phyloP scores from a whole-genome alignment of 2,113 vertebrate genomes.

The Colistium nudipinnis region DNA sequence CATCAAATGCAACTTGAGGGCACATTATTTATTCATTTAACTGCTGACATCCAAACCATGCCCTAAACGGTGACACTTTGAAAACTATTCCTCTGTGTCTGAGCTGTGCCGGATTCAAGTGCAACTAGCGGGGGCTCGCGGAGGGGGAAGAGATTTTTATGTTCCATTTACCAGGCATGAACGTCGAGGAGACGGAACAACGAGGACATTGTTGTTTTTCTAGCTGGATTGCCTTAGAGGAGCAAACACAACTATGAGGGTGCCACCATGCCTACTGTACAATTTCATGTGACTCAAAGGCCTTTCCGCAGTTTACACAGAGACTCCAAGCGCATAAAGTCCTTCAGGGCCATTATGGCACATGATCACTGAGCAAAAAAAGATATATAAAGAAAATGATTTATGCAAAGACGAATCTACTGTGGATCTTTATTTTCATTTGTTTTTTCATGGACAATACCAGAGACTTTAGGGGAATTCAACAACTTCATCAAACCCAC shows the following conservation, averaged over 20 bases:
- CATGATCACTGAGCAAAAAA: constrained; percentile 46
- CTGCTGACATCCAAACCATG: constrained; percentile 73
- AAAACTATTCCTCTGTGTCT: constrained; percentile 71
- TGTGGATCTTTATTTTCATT: too few relatives aligned
- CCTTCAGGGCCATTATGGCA: constrained; percentile 31
- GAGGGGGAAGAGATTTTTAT: constrained; percentile 53
- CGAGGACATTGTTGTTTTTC: constrained; percentile 60
- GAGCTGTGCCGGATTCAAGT: constrained; percentile 48
- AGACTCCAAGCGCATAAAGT: constrained; percentile 41
- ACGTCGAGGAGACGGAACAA: constrained; percentile 64
- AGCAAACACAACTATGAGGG: constrained; percentile 57
- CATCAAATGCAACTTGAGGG: constrained; percentile 76
- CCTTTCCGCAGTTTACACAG: constrained; percentile 39
- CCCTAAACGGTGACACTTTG: constrained; percentile 75
- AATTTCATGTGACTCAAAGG: constrained; percentile 63
- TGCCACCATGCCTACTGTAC: constrained; percentile 52
- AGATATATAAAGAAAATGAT: not conserved
- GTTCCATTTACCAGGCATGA: constrained; percentile 58
- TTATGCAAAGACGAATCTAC: too few relatives aligned
- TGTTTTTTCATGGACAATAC: not conserved
- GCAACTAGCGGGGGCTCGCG: constrained; percentile 45
- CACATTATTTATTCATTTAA: constrained; percentile 78
- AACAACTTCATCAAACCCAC: not conserved
- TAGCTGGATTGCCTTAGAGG: constrained; percentile 51
- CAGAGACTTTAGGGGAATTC: not conserved